These are phyloP conservation scores for Spondyliosoma cantharus DNA, from an alignment of 2,797 vertebrate species.

Conservation along the genomic window DNA sequence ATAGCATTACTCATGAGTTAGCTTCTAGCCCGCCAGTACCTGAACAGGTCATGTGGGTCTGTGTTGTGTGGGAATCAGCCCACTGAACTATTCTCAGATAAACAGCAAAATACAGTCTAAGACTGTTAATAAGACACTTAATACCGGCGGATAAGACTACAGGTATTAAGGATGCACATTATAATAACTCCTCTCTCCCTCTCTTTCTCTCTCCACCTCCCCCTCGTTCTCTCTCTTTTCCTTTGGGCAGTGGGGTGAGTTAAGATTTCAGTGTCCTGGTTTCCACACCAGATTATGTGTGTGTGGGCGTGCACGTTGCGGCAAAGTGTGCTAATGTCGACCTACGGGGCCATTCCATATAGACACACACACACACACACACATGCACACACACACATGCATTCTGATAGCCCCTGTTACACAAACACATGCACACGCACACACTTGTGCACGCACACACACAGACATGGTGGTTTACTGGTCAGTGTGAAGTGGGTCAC, in stretches of 20 bases:
- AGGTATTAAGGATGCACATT: constrained; percentile 75
- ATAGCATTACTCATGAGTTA: background rate
- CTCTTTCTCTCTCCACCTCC: constrained; percentile 1
- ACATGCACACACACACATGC: background rate
- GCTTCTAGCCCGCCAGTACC: constrained; percentile 18
- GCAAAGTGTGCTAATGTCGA: constrained; percentile 53
- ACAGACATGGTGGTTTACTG: constrained; percentile 22
- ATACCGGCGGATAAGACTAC: constrained; percentile 75
- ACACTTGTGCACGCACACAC: background rate
- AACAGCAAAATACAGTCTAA: constrained; percentile 68
- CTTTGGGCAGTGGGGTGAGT: constrained; percentile 66
- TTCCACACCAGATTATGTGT: constrained; percentile 75
- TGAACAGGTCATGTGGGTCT: constrained; percentile 45
- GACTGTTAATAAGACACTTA: constrained; percentile 78
- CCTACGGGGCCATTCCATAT: constrained; percentile 57
- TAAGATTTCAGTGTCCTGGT: constrained; percentile 76
- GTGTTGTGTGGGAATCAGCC: constrained; percentile 77
- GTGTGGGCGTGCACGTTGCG: constrained; percentile 26
- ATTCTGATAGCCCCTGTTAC: too few relatives aligned
- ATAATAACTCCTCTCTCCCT: constrained; percentile 56
- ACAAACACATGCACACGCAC: background rate
- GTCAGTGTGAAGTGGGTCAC: constrained; percentile 66
- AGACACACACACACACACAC: constrained; percentile 17
- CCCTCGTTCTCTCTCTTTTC: constrained; percentile 15
- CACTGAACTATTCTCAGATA: constrained; percentile 76